Base-by-base conservation (phyloP, 2,888 invertebrate genomes). In the Euphydryas editha region DNA sequence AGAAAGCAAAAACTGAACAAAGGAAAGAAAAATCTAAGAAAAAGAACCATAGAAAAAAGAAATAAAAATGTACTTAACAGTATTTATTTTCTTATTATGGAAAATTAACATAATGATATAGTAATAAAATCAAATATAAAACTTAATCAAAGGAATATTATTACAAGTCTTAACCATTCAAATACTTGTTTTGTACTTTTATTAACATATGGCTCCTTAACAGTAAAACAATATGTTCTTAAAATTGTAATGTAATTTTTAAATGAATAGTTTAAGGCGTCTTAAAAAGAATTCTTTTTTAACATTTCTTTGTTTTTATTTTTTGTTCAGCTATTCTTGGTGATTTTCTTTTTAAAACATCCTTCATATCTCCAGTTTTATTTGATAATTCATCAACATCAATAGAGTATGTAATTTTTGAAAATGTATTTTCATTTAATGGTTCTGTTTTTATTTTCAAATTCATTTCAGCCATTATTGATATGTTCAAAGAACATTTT, bases 1-100 rank as follows among this genome's bases (percentile, higher is more conserved):
- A 89, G 86, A 87, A 78, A 81, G 78, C 65, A 51, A 78, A 78
- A 71, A 74, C 73, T 61, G 80, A 85, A 58, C 77, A 77, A 63
- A 81, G 83, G 36, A 93, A 92, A 75, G 87, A 87, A 68, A 84
- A 88, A 72, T 82, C 87, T 70, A 93, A 90, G 79, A 89, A 85
- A 72, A 86, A 82, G 76, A 74, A 75, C 75, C 85, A 86, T 36
- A 89, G 78, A 75, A 84, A 84, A 77, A 90, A 89, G 82, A 85
- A 89, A 76, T 86, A 81, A 81, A 18, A 7, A 20, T 15, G 5
- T 11, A 36, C 15, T 36, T 54, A 46, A 59, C 46, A 17, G 42
- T 55, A 47, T 65, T 65, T 59, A 54, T 59, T 56, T 55, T 17
- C 13, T 58, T 37, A 49, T 30, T 24, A 51, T n/a, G 46, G 15